Conservation (phyloP, 2,113 vertebrate species). For the Brevimyrus niger region DNA sequence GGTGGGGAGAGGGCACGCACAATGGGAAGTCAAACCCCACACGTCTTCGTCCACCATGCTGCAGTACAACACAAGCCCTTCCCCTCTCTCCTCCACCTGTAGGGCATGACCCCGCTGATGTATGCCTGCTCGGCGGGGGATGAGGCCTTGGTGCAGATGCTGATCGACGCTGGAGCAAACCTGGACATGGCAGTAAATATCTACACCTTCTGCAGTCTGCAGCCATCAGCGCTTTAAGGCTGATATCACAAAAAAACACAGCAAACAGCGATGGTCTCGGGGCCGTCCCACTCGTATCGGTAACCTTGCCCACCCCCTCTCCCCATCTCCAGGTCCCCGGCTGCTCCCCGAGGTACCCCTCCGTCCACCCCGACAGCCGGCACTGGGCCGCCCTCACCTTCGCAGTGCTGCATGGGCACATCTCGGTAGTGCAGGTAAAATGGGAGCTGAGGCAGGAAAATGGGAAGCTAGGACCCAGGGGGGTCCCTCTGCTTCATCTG, state of each 20-base stretch:
- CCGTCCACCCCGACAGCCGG: conserved; percentile 89
- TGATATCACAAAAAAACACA: not conserved
- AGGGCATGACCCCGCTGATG: conserved; percentile 96
- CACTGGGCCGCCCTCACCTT: conserved; percentile 91
- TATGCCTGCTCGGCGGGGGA: conserved; percentile 93
- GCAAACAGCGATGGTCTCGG: not conserved
- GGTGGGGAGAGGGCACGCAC: not conserved
- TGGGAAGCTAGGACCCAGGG: not conserved
- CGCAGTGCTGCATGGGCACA: conserved; percentile 86
- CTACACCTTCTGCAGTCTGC: not conserved
- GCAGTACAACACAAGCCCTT: conserved; percentile 49
- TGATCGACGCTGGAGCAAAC: conserved; percentile 90
- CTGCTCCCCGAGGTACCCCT: conserved; percentile 74
- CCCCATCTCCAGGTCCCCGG: conserved; percentile 70
- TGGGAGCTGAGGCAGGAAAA: not conserved
- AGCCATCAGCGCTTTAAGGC: not conserved
- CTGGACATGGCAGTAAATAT: conserved; percentile 64
- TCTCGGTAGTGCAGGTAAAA: conserved; percentile 90
- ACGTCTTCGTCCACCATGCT: conserved; percentile 48
- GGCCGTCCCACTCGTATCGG: too few relatives aligned
- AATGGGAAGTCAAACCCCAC: not conserved
- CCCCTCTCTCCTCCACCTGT: conserved; percentile 16
- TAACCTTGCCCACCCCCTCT: not conserved
- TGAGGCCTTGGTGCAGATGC: conserved; percentile 96
- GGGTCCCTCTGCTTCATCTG: too few relatives aligned